Evolutionary conservation across 2,113 vertebrate genomes (phyloP), one percentile per base, ranked within the genome.

Genomic region (Indicator indicator): DNA sequence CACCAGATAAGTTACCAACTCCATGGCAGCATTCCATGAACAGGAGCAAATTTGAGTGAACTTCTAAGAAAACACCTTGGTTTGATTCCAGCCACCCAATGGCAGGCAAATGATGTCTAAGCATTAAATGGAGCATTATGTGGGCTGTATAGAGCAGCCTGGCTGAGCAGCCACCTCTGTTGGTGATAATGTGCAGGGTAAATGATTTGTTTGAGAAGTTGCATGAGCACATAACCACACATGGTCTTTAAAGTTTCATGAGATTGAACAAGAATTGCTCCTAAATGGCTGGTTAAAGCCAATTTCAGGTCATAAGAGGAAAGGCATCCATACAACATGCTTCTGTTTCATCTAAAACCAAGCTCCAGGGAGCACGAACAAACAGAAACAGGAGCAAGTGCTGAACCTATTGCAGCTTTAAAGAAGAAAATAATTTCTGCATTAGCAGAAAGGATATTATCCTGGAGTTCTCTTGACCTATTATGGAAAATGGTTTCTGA

Each of bases 401-500:
- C 27, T 88, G 58, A 58, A 78, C 56, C 18, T 36, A 44, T 11
- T 52, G 17, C 32, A 64, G 14, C 67, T 80, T 46, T 79, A 93
- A 83, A 63, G 33, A 74, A 64, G 28, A 64, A 79, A 80, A 65
- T 28, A 23, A 3, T 50, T 90, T 64, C 78, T 89, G 11, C 19
- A 60, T 71, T 91, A 70, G 56, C 8, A 70, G 68, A 64, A 85
- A 83, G 9, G 17, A n/a, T 79, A 75, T 87, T 70, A 59, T 80
- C 74, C 33, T 74, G 74, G 21, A 52, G 5, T 67, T 91, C 60
- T 80, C 71, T 83, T 92, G 78, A 82, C 68, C 74, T 71, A 14
- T 87, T 60, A 64, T 32, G 17, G 56, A 74, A 94, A 94, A 87
- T 30, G 10, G 19, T 77, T 89, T 95, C 87, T 91, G 82, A 71